A percentile compares a stretch with the other conserved stretches of the same genome.
phyloP scores from a whole-genome alignment of 2,888 invertebrate species.

The Eupithecia vulgata region DNA sequence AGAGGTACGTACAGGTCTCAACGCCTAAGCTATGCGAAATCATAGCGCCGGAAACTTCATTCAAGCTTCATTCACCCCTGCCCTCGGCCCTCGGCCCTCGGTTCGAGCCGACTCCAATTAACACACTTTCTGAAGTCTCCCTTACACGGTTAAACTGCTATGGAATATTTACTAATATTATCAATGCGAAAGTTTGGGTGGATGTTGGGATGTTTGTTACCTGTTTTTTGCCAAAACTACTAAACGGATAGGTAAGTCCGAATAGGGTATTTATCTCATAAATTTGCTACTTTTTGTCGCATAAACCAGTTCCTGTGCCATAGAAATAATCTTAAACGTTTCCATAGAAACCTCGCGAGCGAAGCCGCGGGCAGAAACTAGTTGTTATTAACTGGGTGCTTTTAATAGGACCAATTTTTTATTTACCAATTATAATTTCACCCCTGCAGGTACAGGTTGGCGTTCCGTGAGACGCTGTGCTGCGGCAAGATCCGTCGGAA shows the following conservation, averaged over 20 bases:
- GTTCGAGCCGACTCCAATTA: not conserved
- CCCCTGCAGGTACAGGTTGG: constrained; percentile 88
- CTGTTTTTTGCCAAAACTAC: too few species aligned
- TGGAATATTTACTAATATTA: not conserved
- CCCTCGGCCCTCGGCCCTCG: not conserved
- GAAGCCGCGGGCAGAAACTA: too few species aligned
- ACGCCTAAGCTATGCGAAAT: not conserved
- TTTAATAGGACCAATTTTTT: not conserved
- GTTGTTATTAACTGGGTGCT: not conserved
- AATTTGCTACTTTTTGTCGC: too few species aligned
- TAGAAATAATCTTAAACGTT: too few species aligned
- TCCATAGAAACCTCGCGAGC: too few species aligned
- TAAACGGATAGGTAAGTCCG: too few species aligned
- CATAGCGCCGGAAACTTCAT: not conserved
- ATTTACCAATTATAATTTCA: not conserved
- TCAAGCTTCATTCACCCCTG: not conserved
- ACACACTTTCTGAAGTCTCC: not conserved
- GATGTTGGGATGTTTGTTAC: too few species aligned
- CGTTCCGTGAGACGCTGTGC: constrained; percentile 90
- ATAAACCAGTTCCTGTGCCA: too few species aligned
- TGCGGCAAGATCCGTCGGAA: constrained; percentile 80
- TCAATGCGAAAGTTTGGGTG: too few species aligned
- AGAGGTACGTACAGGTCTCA: not conserved
- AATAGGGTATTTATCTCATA: too few species aligned
- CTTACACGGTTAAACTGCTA: not conserved